phyloP scores from a whole-genome alignment of 1,140 invertebrate genomes.

The Holcopasites calliopsidis region DNA sequence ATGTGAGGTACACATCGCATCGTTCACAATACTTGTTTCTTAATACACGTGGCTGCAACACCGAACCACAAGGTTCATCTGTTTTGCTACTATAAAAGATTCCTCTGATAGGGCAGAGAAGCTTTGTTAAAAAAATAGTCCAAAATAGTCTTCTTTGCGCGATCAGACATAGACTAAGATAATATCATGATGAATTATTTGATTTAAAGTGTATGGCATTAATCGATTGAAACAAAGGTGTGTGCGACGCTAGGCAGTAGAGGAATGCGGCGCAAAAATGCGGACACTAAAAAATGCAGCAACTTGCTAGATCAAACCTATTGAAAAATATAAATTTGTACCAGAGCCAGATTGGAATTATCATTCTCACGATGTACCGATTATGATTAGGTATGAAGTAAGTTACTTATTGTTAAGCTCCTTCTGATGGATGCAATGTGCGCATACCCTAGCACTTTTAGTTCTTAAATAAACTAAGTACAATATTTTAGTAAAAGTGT shows the following conservation, averaged over 20 bases:
- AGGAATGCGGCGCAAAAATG: background rate
- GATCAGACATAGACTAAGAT: background rate
- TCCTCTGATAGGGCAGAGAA: background rate
- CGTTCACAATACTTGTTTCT: conserved; percentile 35
- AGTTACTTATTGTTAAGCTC: background rate
- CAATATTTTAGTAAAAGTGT: conserved; percentile 39
- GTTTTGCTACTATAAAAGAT: background rate
- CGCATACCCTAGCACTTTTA: conserved; percentile 8
- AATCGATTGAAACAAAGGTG: background rate
- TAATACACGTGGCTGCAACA: conserved; percentile 20
- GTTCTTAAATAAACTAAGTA: conserved; percentile 46
- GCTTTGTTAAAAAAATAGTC: background rate
- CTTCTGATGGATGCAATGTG: conserved; percentile 4
- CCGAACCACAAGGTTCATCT: conserved; percentile 7
- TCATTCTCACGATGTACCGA: background rate
- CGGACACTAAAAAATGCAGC: too few species aligned
- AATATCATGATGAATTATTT: conserved; percentile 16
- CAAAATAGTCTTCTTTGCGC: background rate
- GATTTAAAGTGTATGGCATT: conserved; percentile 23
- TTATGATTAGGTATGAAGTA: conserved; percentile 6
- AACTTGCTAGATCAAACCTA: background rate
- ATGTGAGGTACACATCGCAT: conserved; percentile 5
- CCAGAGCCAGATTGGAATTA: conserved; percentile 10
- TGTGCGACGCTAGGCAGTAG: background rate
- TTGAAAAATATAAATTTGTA: conserved; percentile 18